phyloP scores from a whole-genome alignment of 2,797 vertebrate species.

The Hoplostethus atlanticus region DNA sequence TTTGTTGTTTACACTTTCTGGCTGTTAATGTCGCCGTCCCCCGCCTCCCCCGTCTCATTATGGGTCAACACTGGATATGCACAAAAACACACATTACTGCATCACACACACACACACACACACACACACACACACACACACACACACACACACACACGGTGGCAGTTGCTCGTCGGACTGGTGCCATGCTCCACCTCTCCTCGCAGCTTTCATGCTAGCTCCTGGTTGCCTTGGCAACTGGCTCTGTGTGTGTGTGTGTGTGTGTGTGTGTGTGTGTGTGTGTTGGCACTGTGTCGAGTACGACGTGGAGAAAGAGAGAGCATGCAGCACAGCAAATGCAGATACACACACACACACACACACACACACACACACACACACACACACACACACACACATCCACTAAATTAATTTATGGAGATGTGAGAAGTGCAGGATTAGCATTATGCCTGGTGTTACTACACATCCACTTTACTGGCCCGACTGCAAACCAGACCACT shows the following conservation, averaged over 20 bases:
- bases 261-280: constrained; percentile 55
- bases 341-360: constrained; percentile 45
- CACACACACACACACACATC: constrained; percentile 25
- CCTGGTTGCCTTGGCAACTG: constrained; percentile 86
- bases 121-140: constrained; percentile 21
- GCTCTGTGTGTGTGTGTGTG: constrained; percentile 55
- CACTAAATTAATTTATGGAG: constrained; percentile 70
- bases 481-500: constrained; percentile 55
- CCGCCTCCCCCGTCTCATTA: constrained; percentile 57
- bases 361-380: constrained; percentile 32
- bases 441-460: constrained; percentile 61
- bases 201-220: constrained; percentile 81
- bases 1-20: constrained; percentile 72
- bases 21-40: constrained; percentile 53
- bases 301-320: constrained; percentile 66
- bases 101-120: constrained; percentile 42
- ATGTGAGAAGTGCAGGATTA: constrained; percentile 74
- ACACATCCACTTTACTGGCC: constrained; percentile 63
- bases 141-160: constrained; percentile 38
- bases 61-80: constrained; percentile 58
- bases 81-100: constrained; percentile 63
- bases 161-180: constrained; percentile 79
- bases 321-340: constrained; percentile 61
- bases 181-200: constrained; percentile 82
- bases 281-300: constrained; percentile 74